phyloP scores from a whole-genome alignment of 2,113 vertebrate genomes.

The Cnemophilus loriae region DNA sequence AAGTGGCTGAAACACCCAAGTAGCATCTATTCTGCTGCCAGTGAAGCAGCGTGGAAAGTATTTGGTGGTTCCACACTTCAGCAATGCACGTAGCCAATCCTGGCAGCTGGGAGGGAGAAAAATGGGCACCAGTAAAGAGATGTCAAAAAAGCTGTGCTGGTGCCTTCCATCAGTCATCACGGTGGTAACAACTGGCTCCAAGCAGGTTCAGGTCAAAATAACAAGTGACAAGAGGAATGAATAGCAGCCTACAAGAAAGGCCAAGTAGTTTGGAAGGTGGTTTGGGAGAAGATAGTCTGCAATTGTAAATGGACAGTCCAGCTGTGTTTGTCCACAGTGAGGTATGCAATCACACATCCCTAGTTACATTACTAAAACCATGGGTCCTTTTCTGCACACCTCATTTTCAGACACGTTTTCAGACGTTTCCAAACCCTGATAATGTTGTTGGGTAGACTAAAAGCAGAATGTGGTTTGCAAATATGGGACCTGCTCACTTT shows the following conservation, averaged over 20 bases:
- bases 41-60: not conserved
- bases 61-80: not conserved
- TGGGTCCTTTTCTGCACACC: accelerated
- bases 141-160: not conserved
- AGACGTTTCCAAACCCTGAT: not conserved
- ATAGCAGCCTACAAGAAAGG: not conserved
- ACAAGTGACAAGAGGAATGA: not conserved
- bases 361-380: not conserved
- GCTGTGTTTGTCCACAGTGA: not conserved
- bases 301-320: not conserved
- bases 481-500: not conserved
- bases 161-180: not conserved
- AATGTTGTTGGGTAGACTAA: not conserved
- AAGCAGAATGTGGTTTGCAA: not conserved
- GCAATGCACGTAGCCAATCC: not conserved
- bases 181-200: not conserved
- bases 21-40: not conserved
- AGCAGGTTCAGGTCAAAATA: not conserved
- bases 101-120: not conserved
- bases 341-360: not conserved
- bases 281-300: not conserved
- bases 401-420: not conserved
- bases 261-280: not conserved
- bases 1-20: not conserved
- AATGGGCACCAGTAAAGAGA: not conserved